phyloP scores from a whole-genome alignment of 1,140 invertebrate species.

The Spodoptera litura region DNA sequence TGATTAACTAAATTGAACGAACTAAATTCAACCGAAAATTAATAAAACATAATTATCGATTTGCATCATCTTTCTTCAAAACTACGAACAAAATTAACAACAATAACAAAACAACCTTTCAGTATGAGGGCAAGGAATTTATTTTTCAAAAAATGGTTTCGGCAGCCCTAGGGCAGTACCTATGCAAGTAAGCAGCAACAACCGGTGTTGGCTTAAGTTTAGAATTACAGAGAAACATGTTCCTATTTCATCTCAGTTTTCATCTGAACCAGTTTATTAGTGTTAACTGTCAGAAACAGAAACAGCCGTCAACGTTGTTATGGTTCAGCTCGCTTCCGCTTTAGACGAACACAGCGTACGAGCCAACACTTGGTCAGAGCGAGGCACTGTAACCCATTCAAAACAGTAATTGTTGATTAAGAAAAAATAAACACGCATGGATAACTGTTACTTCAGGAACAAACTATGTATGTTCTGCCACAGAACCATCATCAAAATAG shows the following conservation, averaged over 20 bases:
- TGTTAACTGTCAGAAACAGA: slow-evolving; percentile 67
- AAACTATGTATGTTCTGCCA: neutral
- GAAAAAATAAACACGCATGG: slow-evolving; percentile 70
- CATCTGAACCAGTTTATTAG: slow-evolving; percentile 70
- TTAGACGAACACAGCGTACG: slow-evolving; percentile 53
- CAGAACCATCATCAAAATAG: too few species aligned
- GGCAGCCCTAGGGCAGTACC: slow-evolving; percentile 16
- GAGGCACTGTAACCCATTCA: slow-evolving; percentile 59
- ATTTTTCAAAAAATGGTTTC: neutral
- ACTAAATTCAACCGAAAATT: too few species aligned
- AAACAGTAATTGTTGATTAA: slow-evolving; percentile 66
- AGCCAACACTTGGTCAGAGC: slow-evolving; percentile 47
- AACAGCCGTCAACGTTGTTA: slow-evolving; percentile 69
- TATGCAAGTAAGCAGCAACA: slow-evolving; percentile 11
- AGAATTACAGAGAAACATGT: slow-evolving; percentile 66
- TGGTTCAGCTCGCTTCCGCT: slow-evolving; percentile 73
- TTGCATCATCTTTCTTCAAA: too few species aligned
- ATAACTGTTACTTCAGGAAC: slow-evolving; percentile 50
- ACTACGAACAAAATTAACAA: too few species aligned
- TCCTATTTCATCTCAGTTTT: slow-evolving; percentile 67
- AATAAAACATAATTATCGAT: too few species aligned
- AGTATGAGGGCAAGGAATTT: neutral
- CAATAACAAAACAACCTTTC: too few species aligned
- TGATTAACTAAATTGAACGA: too few species aligned
- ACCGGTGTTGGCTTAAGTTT: slow-evolving; percentile 47